phyloP scores from a whole-genome alignment of 1,140 invertebrate genomes.

The Phthorimaea operculella region DNA sequence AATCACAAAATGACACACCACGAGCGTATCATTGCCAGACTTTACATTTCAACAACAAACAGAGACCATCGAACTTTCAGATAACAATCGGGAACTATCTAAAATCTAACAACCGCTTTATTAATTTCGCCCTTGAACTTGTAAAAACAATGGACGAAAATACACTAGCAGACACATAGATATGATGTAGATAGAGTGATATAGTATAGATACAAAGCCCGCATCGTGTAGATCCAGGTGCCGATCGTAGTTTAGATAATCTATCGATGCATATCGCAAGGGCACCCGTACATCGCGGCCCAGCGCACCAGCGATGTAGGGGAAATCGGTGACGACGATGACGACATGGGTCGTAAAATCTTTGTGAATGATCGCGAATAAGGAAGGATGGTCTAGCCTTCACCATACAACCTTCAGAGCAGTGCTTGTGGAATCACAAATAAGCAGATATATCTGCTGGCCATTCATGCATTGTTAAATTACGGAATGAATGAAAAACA shows the following conservation, averaged over 20 bases:
- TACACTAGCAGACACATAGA: not conserved
- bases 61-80: not conserved
- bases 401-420: not conserved
- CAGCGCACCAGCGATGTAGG: conserved; percentile 16
- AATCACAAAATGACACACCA: no score
- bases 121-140: conserved; percentile 4
- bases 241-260: conserved; percentile 40
- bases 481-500: not conserved
- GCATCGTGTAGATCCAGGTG: conserved; percentile 50
- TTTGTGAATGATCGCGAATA: not conserved
- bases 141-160: conserved; percentile 1
- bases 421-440: conserved; percentile 7
- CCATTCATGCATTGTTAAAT: no score
- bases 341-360: not conserved
- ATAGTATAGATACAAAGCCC: conserved; percentile 22
- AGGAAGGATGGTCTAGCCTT: not conserved
- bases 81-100: not conserved
- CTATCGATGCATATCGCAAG: conserved; percentile 40
- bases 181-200: not conserved
- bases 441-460: not conserved
- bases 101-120: conserved; percentile 1
- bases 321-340: conserved; percentile 13
- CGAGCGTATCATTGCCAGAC: no score
- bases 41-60: no score
- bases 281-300: conserved; percentile 35